Percentiles rank a stretch among this genome's conserved stretches.
phyloP scores from a whole-genome alignment of 2,888 invertebrate species.

The Brachyptera putata region DNA sequence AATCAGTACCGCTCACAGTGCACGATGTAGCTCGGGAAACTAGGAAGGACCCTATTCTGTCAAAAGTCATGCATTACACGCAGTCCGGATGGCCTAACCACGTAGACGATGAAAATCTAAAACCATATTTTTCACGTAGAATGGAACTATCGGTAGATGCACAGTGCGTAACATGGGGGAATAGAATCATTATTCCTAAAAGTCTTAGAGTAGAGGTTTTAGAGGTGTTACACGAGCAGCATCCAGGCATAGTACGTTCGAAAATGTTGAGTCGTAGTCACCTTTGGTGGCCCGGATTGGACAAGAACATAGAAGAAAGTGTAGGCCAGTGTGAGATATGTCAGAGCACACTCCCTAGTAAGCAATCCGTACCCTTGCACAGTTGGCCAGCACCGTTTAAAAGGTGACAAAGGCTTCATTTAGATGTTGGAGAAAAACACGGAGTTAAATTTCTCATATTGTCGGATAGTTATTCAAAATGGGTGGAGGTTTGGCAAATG shows the following conservation, averaged over 20 bases:
- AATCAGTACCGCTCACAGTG: background rate
- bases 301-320: conserved; percentile 28
- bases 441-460: conserved; percentile 33
- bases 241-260: conserved; percentile 8
- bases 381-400: conserved; percentile 33
- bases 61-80: background rate
- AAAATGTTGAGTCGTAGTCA: conserved; percentile 26
- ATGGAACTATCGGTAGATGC: conserved; percentile 6
- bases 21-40: background rate
- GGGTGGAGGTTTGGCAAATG: conserved; percentile 34
- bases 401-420: conserved; percentile 34
- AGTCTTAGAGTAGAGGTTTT: background rate
- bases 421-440: conserved; percentile 35
- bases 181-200: conserved; percentile 32
- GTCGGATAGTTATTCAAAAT: conserved; percentile 35
- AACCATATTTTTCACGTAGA: conserved; percentile 5
- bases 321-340: conserved; percentile 25
- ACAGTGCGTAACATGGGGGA: conserved; percentile 32
- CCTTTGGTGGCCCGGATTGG: conserved; percentile 31
- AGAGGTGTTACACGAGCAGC: conserved; percentile 8
- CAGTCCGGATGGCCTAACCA: conserved; percentile 10
- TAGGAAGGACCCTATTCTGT: background rate
- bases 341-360: conserved; percentile 29
- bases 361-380: conserved; percentile 27
- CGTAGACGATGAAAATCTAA: background rate